Evolutionary conservation across 2,113 vertebrate species (phyloP).

Genomic region (Chascanopsetta lugubris): DNA sequence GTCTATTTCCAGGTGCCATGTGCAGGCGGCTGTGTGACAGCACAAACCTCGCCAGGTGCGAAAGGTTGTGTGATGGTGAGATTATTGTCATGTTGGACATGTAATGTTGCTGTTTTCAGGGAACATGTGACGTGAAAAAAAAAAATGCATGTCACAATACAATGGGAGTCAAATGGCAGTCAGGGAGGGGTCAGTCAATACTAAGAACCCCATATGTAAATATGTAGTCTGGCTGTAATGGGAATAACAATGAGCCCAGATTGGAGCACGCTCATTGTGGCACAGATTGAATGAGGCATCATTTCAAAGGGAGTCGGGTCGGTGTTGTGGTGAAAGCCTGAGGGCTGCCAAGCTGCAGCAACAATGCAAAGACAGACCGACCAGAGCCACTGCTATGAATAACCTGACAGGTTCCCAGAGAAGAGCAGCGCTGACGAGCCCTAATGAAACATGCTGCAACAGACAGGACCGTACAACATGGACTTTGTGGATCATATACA

Average conservation of each 20-base stretch:
- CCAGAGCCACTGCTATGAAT: slow-evolving; percentile 69
- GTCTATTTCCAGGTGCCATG: not conserved
- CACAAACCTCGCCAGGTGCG: not conserved
- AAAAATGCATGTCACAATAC: slow-evolving; percentile 8
- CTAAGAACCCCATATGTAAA: slow-evolving; percentile 27
- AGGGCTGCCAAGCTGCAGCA: slow-evolving; percentile 37
- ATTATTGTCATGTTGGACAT: slow-evolving; percentile 16
- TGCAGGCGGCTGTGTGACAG: not conserved
- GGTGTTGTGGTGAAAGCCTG: slow-evolving; percentile 40
- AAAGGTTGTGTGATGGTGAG: not conserved
- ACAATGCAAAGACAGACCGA: slow-evolving; percentile 51
- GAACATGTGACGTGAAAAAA: slow-evolving; percentile 23
- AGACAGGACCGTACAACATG: slow-evolving; percentile 25
- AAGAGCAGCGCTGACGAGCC: slow-evolving; percentile 40
- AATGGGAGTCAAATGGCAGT: slow-evolving; percentile 16
- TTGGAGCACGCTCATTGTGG: not conserved
- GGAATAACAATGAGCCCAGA: slow-evolving; percentile 4
- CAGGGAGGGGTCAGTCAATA: slow-evolving; percentile 41
- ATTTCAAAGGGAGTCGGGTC: slow-evolving; percentile 42
- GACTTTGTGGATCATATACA: not conserved
- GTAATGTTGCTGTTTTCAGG: slow-evolving; percentile 25
- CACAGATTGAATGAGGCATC: slow-evolving; percentile 14
- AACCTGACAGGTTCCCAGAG: slow-evolving; percentile 63
- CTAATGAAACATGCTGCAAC: slow-evolving; percentile 60
- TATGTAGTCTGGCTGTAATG: slow-evolving; percentile 14